Evolutionary conservation across 2,113 vertebrate genomes (phyloP), one percentile per base, ranked within the genome.

Genomic region (Tachycineta bicolor): DNA sequence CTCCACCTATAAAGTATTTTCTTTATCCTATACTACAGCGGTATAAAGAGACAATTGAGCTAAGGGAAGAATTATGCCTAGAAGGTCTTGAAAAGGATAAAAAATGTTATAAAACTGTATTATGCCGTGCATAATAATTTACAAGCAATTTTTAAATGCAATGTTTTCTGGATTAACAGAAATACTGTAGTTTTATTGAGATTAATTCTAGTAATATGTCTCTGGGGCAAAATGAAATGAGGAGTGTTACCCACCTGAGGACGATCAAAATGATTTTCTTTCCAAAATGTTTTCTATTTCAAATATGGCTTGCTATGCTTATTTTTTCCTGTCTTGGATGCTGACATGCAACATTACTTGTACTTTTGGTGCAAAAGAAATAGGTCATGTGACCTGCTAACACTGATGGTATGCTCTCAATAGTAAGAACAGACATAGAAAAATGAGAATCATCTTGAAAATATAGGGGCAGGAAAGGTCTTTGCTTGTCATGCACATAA

Each of bases 21-120:
- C 59, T 86, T 84, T 76, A 46, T 83, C 41, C 55, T 41, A 12
- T 67, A 34, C 46, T 83, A 37, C 44, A 83, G 82, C 49, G 62
- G 65, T 93, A 82, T 75, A 82, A 63, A 90, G 37, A 89, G 39
- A 58, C 39, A 97, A 31, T 58, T 75, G 63, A 96, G 43, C 11
- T 89, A 47, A 11, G 19, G 83, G 59, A 75, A 84, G 59, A 49
- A 28, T 93, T 84, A 80, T 84, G 39, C 64, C 79, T 93, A 87
- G 65, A 87, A 92, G 77, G 92, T 43, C 95, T 96, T 59, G 41
- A 93, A 92, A 93, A 85, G 29, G 87, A 97, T 68, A 91, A 83
- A 83, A 69, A 76, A 67, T 53, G n/a, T 77, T 85, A 25, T 28
- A 91, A 79, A 95, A 50, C 31, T 87, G 13, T 60, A 53, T 73